Conservation (phyloP, 2,113 vertebrate species). For the Eubucco bourcierii region DNA sequence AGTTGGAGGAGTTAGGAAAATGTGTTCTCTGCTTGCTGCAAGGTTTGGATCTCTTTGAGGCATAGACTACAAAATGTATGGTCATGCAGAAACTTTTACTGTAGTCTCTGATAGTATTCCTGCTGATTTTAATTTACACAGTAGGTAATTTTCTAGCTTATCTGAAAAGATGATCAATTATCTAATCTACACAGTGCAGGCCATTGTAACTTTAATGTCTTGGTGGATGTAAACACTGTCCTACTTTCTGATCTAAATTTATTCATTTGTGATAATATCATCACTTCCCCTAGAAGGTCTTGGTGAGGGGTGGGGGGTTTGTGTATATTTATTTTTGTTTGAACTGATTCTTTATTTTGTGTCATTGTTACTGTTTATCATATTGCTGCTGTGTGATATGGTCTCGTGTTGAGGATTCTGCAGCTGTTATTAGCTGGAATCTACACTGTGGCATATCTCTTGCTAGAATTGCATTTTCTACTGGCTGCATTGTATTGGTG, state of each 20-base stretch:
- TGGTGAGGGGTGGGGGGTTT: accelerated
- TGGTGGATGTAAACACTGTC: neutral
- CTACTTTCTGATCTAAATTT: neutral
- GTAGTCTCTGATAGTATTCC: neutral
- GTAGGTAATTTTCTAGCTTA: neutral
- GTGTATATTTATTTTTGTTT: neutral
- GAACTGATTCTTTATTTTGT: neutral
- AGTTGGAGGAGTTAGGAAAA: neutral
- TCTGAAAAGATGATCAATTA: neutral
- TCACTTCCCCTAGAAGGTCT: neutral
- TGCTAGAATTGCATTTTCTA: neutral
- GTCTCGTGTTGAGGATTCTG: neutral
- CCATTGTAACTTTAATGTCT: neutral
- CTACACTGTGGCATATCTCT: neutral
- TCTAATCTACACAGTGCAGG: neutral
- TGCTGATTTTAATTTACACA: neutral
- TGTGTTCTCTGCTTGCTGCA: neutral
- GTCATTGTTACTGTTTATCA: neutral
- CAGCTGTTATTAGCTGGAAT: neutral
- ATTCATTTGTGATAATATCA: neutral
- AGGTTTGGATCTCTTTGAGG: neutral
- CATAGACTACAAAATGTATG: neutral
- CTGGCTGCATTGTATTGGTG: neutral
- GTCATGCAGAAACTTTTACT: neutral
- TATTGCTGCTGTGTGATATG: neutral